Evolutionary conservation across 2,797 vertebrate species (phyloP).

Genomic region (Parauchenoglanis punctatus): DNA sequence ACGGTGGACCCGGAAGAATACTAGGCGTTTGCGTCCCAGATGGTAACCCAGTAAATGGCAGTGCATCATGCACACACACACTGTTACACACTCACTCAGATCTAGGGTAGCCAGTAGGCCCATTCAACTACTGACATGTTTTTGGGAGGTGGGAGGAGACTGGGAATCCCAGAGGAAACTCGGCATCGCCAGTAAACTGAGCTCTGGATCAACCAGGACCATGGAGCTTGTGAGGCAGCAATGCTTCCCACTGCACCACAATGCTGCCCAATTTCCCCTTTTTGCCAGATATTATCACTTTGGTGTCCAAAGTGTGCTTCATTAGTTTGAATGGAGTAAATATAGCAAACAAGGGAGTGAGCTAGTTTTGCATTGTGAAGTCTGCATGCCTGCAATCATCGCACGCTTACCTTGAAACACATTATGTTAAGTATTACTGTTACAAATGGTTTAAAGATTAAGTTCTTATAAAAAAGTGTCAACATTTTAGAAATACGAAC

Average conservation of each 20-base stretch:
- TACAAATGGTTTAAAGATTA: not conserved
- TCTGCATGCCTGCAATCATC: not conserved
- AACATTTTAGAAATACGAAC: not conserved
- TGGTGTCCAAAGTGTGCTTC: not conserved
- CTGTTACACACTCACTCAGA: not conserved
- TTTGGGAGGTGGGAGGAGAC: not conserved
- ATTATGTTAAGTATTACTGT: not conserved
- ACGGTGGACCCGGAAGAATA: not conserved
- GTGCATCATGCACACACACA: not conserved
- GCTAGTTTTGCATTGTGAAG: not conserved
- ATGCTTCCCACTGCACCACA: not conserved
- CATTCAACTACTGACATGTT: not conserved
- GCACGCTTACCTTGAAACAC: not conserved
- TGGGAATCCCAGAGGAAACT: not conserved
- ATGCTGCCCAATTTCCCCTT: not conserved
- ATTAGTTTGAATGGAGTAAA: not conserved
- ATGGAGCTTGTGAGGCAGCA: not conserved
- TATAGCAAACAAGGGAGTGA: not conserved
- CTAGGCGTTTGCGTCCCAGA: not conserved
- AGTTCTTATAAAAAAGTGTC: not conserved
- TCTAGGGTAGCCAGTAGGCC: not conserved
- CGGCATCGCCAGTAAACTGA: not conserved
- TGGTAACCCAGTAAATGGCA: not conserved
- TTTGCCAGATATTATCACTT: not conserved
- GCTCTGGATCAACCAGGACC: not conserved